A percentile compares a stretch with the other conserved stretches of the same genome.
Evolutionary conservation across 2,888 invertebrate genomes (phyloP).

Genomic region (Synanthedon formicaeformis): DNA sequence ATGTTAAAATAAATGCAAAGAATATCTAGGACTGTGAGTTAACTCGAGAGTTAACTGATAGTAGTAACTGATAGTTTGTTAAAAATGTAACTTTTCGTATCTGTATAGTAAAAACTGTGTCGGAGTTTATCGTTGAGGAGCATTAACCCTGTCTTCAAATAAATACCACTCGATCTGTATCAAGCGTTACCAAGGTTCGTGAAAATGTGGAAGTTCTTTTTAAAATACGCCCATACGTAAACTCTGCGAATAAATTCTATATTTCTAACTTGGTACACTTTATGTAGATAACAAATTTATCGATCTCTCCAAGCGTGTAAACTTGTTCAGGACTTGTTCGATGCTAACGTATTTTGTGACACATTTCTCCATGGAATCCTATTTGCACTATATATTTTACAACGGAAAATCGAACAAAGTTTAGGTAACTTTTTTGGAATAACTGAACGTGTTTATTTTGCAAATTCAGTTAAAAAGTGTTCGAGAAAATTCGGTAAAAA

Average conservation of each 20-base stretch:
- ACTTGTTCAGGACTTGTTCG: slow-evolving; percentile 20
- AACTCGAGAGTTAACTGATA: no score
- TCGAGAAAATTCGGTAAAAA: background rate
- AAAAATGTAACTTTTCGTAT: no score
- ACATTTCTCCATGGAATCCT: slow-evolving; percentile 2
- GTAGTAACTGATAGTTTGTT: no score
- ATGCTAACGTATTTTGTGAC: slow-evolving; percentile 22
- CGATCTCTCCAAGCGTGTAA: slow-evolving; percentile 14
- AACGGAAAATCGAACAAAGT: background rate
- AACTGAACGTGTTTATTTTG: background rate
- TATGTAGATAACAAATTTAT: slow-evolving; percentile 13
- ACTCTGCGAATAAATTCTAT: background rate
- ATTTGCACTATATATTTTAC: background rate
- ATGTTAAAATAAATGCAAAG: no score
- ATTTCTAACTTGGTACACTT: background rate
- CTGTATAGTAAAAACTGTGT: no score
- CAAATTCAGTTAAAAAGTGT: background rate
- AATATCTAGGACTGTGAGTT: no score
- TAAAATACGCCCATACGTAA: no score
- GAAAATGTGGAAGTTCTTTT: no score
- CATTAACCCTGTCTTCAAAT: no score
- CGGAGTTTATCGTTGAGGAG: no score
- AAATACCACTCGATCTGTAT: no score
- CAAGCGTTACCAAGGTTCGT: no score
- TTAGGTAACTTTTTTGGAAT: background rate